Conservation (phyloP, 64 coral and sea anemone genomes). For the Pachyseris speciosa region DNA sequence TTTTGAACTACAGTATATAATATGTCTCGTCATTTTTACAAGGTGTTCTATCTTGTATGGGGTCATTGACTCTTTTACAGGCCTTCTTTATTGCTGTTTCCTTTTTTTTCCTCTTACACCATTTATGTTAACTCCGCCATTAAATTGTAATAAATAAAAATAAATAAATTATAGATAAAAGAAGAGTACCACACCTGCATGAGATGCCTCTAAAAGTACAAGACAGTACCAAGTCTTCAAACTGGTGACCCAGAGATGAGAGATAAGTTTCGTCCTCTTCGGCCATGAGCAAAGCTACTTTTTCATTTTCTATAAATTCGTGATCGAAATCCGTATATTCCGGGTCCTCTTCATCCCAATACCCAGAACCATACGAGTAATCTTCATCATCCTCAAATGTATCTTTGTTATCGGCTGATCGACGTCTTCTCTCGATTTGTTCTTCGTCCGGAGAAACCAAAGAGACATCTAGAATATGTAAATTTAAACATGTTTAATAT, state of each 20-base stretch:
- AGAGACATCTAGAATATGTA: neutral
- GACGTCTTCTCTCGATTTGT: neutral
- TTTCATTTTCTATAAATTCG: constrained; percentile 9
- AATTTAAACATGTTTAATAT: too few relatives aligned
- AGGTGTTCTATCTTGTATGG: too few relatives aligned
- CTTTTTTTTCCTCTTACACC: too few relatives aligned
- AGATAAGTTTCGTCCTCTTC: neutral
- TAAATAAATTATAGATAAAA: neutral
- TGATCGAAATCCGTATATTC: neutral
- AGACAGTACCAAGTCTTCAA: constrained; percentile 38
- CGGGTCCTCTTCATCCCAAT: neutral
- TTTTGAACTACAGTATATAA: too few relatives aligned
- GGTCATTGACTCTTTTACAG: too few relatives aligned
- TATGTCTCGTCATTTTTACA: too few relatives aligned
- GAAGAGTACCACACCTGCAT: constrained; percentile 37
- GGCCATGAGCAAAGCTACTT: constrained; percentile 19
- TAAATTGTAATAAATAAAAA: too few relatives aligned
- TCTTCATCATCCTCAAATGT: too few relatives aligned
- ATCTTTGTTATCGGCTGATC: neutral
- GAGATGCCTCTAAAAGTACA: constrained; percentile 46
- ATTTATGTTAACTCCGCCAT: too few relatives aligned
- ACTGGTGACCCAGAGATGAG: constrained; percentile 47
- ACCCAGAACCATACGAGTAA: neutral
- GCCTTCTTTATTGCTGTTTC: too few relatives aligned
- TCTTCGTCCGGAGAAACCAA: neutral